Conservation (phyloP, 92 coral and sea anemone genomes). For the Siderastrea siderea region DNA sequence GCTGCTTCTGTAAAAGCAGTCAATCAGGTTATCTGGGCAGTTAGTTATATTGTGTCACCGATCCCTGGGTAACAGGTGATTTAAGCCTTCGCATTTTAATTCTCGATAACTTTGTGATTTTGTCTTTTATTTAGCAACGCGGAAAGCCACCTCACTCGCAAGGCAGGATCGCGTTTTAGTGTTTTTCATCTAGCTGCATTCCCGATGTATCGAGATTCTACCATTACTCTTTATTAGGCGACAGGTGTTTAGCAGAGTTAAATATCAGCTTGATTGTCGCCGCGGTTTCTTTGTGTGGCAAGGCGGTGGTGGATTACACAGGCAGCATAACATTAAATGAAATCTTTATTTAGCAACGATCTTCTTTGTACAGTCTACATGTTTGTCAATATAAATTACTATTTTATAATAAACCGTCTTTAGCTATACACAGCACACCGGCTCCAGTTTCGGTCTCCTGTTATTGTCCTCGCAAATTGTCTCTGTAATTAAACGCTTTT, state of each 20-base stretch:
- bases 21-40: constrained; percentile 19
- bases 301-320: constrained; percentile 23
- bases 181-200: constrained; percentile 2
- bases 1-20: constrained; percentile 1
- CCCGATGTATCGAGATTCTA: constrained; percentile 24
- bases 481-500: background rate
- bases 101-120: background rate
- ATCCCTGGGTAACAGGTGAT: constrained; percentile 9
- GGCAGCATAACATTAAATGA: constrained; percentile 8
- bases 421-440: background rate
- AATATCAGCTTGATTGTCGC: constrained; percentile 37
- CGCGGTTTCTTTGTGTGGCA: constrained; percentile 37
- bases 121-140: background rate
- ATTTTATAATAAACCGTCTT: background rate
- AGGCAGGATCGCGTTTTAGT: background rate
- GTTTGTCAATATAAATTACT: constrained; percentile 31
- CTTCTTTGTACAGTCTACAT: constrained; percentile 30
- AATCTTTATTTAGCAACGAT: constrained; percentile 28
- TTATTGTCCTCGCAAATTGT: background rate
- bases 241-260: constrained; percentile 50
- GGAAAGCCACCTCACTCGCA: background rate
- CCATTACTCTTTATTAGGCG: background rate
- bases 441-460: background rate
- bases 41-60: constrained; percentile 19
- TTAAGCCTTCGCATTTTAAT: constrained; percentile 3